Conservation (phyloP, 2,888 invertebrate species). For the Taphrorychus bicolor region DNA sequence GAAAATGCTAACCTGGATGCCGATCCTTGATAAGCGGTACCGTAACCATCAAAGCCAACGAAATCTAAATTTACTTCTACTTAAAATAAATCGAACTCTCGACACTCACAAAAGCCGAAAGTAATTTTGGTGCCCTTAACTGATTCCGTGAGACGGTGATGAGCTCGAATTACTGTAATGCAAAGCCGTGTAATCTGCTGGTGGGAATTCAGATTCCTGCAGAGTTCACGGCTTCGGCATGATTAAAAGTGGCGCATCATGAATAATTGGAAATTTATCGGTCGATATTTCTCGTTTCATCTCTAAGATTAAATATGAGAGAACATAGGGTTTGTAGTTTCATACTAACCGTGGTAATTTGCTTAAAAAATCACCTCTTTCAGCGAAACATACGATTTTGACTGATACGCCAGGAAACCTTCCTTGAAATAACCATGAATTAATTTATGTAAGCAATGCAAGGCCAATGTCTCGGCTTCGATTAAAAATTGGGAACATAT, state of each 20-base stretch:
- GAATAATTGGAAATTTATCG: neutral
- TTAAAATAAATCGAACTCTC: conserved; percentile 3
- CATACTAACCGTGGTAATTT: no score
- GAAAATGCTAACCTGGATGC: neutral
- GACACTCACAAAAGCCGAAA: neutral
- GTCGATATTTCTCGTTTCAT: neutral
- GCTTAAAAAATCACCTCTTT: no score
- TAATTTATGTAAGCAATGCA: conserved; percentile 27
- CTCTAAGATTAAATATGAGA: neutral
- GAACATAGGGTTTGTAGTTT: no score
- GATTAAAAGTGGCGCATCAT: neutral
- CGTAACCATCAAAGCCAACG: neutral
- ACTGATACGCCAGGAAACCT: neutral
- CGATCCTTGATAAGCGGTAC: neutral
- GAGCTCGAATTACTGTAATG: conserved; percentile 1
- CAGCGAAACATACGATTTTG: no score
- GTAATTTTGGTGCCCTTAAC: conserved; percentile 1
- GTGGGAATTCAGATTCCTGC: conserved; percentile 3
- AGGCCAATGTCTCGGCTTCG: conserved; percentile 15
- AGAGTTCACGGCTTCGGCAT: conserved; percentile 2
- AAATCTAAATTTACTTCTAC: neutral
- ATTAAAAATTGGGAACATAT: conserved; percentile 21
- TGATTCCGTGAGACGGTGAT: conserved; percentile 3
- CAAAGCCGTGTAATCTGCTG: conserved; percentile 2
- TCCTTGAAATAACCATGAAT: conserved; percentile 1